A percentile compares a stretch with the other conserved stretches of the same genome.
Evolutionary conservation across 2,113 vertebrate genomes (phyloP).

Genomic region (Embiotoca jacksoni): DNA sequence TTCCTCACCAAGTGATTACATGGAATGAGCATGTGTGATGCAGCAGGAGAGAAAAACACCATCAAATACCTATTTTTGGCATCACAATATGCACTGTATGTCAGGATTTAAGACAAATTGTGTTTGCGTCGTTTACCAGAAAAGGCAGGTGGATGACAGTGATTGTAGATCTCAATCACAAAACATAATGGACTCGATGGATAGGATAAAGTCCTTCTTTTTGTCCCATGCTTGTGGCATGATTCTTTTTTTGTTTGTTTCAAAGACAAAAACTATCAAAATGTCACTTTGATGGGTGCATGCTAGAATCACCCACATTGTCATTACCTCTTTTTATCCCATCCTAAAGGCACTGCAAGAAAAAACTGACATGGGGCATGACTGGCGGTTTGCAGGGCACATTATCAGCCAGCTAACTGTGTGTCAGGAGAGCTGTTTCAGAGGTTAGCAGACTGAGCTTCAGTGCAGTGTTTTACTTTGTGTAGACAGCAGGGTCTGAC

Average conservation of each 20-base stretch:
- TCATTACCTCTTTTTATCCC: constrained; percentile 31
- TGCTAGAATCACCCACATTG: constrained; percentile 16
- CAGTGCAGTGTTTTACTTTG: constrained; percentile 26
- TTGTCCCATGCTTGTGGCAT: neutral
- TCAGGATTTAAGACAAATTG: constrained; percentile 1
- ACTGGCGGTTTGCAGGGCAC: constrained; percentile 32
- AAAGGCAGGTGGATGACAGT: neutral
- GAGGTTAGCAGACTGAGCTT: constrained; percentile 56
- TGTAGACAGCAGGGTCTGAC: constrained; percentile 22
- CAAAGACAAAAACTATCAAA: constrained; percentile 12
- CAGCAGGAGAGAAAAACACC: neutral
- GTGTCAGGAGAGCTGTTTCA: constrained; percentile 27
- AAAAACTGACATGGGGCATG: constrained; percentile 24
- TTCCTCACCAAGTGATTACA: constrained; percentile 3
- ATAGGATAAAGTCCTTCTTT: neutral
- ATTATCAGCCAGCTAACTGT: constrained; percentile 7
- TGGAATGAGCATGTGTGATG: constrained; percentile 18
- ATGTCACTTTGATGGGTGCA: neutral
- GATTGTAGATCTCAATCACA: constrained; percentile 8
- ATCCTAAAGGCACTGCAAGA: constrained; percentile 17
- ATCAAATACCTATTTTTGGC: neutral
- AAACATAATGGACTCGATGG: constrained; percentile 17
- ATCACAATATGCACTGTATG: neutral
- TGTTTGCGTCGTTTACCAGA: constrained; percentile 6
- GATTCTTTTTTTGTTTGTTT: constrained; percentile 12